Base-by-base conservation (phyloP, 2,797 vertebrate genomes). In the Corythornis leucogaster region DNA sequence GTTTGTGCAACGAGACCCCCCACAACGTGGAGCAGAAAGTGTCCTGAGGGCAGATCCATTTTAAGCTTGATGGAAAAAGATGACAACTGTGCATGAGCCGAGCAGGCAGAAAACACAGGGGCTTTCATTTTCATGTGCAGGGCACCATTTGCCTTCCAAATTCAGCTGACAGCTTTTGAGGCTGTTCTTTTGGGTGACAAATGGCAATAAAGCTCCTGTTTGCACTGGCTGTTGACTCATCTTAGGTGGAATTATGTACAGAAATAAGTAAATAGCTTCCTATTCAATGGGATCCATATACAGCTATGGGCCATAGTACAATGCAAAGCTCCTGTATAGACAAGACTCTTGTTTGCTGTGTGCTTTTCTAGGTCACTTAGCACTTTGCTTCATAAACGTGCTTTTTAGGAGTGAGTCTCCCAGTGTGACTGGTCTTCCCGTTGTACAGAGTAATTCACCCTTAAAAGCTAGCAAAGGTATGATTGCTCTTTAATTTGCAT, bases 221-320 rank as follows among this genome's bases (percentile, higher is more conserved):
- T 97, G 90, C 95, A 48, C 59, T 97, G 96, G 84, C 79, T 97
- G 87, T 97, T 97, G 97, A 98, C 97, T 98, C 97, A 96, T 97
- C 95, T 96, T 96, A 97, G 97, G 96, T 97, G 95, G 97, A 98
- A 98, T 97, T 97, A 96, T 96, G 95, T 97, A 97, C 96, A 74
- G 96, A 97, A 97, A 97, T 97, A 97, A 97, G 97, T 97, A 97
- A 97, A 96, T 87, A 96, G 94, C 95, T 96, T 92, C 90, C 91
- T 93, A 91, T 96, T 97, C 92, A 96, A 31, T 9, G 80, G 42
- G 93, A 89, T 95, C 92, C 94, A 73, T 57, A 93, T 77, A 71
- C 85, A 96, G 91, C 92, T 88, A 50, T 71, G 93, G 90, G 51
- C 85, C 75, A 54, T 13, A 80, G 95, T 43, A 96, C 96, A 97